phyloP scores from a whole-genome alignment of 1,140 invertebrate species.

The Diachasma alloeum region DNA sequence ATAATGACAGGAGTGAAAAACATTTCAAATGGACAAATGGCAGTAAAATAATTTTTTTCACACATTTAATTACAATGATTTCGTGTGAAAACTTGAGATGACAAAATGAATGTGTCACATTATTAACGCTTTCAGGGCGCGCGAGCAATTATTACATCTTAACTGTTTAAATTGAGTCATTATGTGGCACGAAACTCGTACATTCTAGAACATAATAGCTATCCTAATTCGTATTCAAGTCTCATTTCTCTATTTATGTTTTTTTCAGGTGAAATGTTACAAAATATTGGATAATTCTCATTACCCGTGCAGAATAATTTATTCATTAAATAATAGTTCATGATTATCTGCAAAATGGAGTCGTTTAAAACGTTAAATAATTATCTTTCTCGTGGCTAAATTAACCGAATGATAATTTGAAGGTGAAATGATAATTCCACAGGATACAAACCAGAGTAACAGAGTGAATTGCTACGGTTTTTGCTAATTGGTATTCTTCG shows the following conservation, averaged over 20 bases:
- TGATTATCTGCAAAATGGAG: too few species aligned
- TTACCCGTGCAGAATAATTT: too few species aligned
- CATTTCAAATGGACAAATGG: too few species aligned
- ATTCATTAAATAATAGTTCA: too few species aligned
- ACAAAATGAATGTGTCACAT: background rate
- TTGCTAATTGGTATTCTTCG: slow-evolving; percentile 30
- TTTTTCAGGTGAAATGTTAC: background rate
- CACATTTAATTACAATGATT: background rate
- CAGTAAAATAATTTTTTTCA: background rate
- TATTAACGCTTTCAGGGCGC: background rate
- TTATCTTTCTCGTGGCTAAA: background rate
- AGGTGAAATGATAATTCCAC: background rate
- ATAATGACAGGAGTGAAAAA: too few species aligned
- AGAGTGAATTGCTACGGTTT: slow-evolving; percentile 17
- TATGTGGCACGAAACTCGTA: background rate
- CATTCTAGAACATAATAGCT: background rate
- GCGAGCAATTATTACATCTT: background rate
- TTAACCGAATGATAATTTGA: background rate
- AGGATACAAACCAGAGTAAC: background rate
- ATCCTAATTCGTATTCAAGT: background rate
- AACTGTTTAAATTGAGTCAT: slow-evolving; percentile 2
- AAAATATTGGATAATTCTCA: background rate
- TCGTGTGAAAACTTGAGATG: background rate
- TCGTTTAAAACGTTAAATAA: background rate
- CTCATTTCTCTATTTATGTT: background rate